A percentile compares a stretch with the other conserved stretches of the same genome.
Evolutionary conservation across 2,888 invertebrate species (phyloP).

Genomic region (Gryllus longicercus): DNA sequence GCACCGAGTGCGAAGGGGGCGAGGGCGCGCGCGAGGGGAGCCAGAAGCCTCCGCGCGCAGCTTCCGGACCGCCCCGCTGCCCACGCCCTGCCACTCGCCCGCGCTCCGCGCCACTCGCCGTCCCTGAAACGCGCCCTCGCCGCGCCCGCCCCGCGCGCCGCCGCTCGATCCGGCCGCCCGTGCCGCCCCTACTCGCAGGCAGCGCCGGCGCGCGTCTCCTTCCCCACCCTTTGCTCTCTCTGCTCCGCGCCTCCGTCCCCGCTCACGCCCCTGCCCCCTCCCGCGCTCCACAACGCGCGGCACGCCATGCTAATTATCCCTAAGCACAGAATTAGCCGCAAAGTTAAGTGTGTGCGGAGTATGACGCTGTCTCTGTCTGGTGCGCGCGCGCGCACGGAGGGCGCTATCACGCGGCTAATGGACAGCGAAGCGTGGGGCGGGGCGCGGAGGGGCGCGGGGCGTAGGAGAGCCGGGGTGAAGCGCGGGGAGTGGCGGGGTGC

Average conservation of each 20-base stretch:
- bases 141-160: no score
- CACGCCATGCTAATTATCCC: slow-evolving; percentile 11
- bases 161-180: no score
- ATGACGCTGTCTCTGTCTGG: background rate
- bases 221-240: background rate
- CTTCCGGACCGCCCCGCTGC: no score
- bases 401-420: background rate
- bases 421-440: background rate
- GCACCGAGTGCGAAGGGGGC: no score
- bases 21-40: no score
- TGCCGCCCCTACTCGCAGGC: no score
- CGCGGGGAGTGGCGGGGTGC: background rate
- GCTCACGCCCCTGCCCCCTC: background rate
- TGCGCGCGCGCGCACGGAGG: background rate
- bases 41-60: no score
- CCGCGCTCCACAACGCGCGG: background rate
- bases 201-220: no score
- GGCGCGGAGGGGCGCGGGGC: background rate
- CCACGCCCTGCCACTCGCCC: no score
- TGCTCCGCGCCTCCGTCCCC: background rate
- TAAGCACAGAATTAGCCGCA: slow-evolving; percentile 17
- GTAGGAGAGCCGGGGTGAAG: background rate
- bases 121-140: no score
- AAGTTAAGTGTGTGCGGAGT: slow-evolving; percentile 7
- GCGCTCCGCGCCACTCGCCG: no score